Base-by-base conservation (phyloP, 2,113 vertebrate genomes). In the Lepisosteus oculatus region DNA sequence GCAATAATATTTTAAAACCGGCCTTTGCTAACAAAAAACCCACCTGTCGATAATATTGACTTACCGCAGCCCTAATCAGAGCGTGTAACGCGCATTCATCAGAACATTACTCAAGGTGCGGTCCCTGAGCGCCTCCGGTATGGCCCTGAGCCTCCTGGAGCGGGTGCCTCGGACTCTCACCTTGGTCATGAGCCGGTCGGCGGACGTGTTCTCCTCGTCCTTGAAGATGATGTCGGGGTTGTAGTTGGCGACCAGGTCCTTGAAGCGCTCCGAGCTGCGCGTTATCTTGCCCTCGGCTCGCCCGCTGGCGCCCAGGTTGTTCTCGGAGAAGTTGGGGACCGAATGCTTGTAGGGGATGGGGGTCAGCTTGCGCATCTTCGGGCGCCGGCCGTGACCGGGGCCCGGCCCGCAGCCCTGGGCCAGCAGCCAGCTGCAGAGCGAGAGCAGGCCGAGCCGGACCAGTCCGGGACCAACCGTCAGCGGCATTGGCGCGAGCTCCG, bases 171-270 rank as follows among this genome's bases (percentile, higher is more conserved):
- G 29, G 61, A 57, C 54, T 69, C 90, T 92, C 90, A 98, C 96
- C 97, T 97, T 95, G 77, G 95, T 98, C 97, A 98, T 98, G 83
- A 99, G 95, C 72, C 96, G 92, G 85, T 99, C 97, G 2, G 97
- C 96, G 55, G 94, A 95, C 41, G 96, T 98, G 86, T 95, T 96
- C 89, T 99, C 97, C 85, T 99, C 97, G 88, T 99, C 96, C 86
- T 99, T 99, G 92, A 99, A 99, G 84, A 97, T 93, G 86, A 99
- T 95, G 90, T 99, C 96, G 15, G 97, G 93, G 80, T 99, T 99
- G 92, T 98, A 99, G 92, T 99, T 99, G 87, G 95, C 96, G 79
- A 95, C 94, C 66, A 99, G 95, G 59, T 96, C 94, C 81, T 95
- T 97, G 92, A 99, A 99, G 83, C 94, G 95, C 83, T 97, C 95